Evolutionary conservation across 2,113 vertebrate genomes (phyloP), one percentile per base, ranked within the genome.

Genomic region (Osmerus eperlanus): DNA sequence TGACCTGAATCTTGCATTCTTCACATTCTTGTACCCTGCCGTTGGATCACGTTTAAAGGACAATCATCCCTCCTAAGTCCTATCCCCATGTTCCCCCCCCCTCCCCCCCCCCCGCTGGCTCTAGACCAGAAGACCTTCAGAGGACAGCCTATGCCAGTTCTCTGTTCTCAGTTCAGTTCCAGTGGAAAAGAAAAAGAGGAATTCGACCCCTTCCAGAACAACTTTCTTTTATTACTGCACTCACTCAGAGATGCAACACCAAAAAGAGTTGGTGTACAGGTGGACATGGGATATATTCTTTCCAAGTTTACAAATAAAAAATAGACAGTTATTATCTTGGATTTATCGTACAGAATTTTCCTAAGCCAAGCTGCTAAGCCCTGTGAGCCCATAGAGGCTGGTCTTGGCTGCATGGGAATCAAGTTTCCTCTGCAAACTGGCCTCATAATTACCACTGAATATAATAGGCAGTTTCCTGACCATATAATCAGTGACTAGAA

Each of bases 81-180:
- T 67, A 72, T 68, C 72, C 3, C 70, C 59, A 12, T 63, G 65
- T 71, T 0, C 55, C 29, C 58, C 58, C 54, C 77, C 74, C 76
- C 9, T 78, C 21, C 21, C 21, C 21, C 21, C 21, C 21, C 21
- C 21, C n/a, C n/a, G 36, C 83, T 92, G 89, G 84, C 87, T 78
- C 2, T 23, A 74, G 63, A 84, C 72, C 87, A 88, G 75, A 83
- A 80, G 62, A 1, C 5, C 58, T 16, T 88, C 82, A 3, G 68
- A 67, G 58, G 76, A 69, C 73, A 14, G 64, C 81, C 70, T 56
- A 52, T 47, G 87, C 82, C 84, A 90, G 82, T 60, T 75, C 74
- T 75, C 60, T 87, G 68, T 74, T 79, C 77, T 84, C 85, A 82
- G 76, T 74, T 73, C 63, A 75, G 87, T 89, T 92, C 61, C 25